Evolutionary conservation across 53 echinoderm and acorn worm genomes (phyloP).

Genomic region (Antedon mediterranea): DNA sequence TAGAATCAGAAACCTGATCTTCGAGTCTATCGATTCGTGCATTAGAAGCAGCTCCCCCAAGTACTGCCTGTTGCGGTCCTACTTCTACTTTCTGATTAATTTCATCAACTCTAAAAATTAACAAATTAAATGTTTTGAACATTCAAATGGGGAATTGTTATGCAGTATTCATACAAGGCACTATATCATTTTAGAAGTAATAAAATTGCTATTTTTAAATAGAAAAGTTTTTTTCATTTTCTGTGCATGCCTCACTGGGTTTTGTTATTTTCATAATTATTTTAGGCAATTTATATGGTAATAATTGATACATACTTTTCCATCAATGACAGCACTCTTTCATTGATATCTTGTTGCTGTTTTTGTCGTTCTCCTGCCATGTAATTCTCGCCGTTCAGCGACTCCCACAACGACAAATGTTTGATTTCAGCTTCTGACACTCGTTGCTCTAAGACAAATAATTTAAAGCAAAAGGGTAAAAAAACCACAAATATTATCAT

Average conservation of each 20-base stretch:
- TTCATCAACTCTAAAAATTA: slow-evolving; percentile 42
- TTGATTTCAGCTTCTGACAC: slow-evolving; percentile 51
- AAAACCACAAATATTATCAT: too few relatives aligned
- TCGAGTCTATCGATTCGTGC: slow-evolving; percentile 73
- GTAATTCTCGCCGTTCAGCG: slow-evolving; percentile 69
- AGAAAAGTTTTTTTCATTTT: too few relatives aligned
- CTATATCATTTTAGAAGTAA: too few relatives aligned
- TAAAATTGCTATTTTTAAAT: too few relatives aligned
- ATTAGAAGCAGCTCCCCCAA: slow-evolving; percentile 47
- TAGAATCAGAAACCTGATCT: slow-evolving; percentile 45
- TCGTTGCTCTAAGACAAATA: slow-evolving; percentile 47
- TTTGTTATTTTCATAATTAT: too few relatives aligned
- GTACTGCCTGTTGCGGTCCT: slow-evolving; percentile 11
- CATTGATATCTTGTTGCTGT: slow-evolving; percentile 47
- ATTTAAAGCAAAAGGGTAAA: not conserved
- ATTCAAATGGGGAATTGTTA: too few relatives aligned
- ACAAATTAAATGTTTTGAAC: slow-evolving; percentile 1
- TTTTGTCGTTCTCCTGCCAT: slow-evolving; percentile 39
- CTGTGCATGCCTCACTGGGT: too few relatives aligned
- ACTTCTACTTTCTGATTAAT: slow-evolving; percentile 46
- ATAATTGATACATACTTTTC: slow-evolving; percentile 40
- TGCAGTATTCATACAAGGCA: too few relatives aligned
- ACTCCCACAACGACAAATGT: slow-evolving; percentile 69
- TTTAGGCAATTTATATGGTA: too few relatives aligned
- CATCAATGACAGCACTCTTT: slow-evolving; percentile 45